These are phyloP conservation scores for Dryococelus australis DNA, from an alignment of 2,888 invertebrate genomes.

Conservation along the genomic window DNA sequence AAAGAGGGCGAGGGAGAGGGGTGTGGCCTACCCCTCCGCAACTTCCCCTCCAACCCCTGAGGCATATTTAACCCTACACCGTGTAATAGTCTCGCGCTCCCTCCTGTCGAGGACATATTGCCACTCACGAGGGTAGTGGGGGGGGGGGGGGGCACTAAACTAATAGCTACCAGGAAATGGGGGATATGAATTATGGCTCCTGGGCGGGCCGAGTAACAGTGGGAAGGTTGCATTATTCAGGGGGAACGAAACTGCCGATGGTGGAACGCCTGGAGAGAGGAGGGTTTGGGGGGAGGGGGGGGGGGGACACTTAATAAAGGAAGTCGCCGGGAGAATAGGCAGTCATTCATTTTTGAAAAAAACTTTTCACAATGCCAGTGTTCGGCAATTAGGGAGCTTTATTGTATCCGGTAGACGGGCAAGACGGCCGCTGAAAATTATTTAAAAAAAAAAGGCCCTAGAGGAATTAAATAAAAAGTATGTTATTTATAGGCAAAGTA, in stretches of 20 bases:
- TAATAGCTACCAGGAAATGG: slow-evolving; percentile 10
- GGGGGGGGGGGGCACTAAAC: not conserved
- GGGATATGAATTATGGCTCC: not conserved
- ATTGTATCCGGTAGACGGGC: not conserved
- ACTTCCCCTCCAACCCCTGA: not conserved
- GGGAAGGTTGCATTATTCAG: slow-evolving; percentile 5
- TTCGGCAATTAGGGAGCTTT: slow-evolving; percentile 8
- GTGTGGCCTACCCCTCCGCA: not conserved
- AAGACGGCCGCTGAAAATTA: not conserved
- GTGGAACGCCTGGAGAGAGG: not conserved
- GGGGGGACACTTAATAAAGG: not conserved
- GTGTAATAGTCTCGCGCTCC: not conserved
- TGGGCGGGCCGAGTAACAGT: not conserved
- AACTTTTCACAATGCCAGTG: not conserved
- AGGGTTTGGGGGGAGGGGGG: not conserved
- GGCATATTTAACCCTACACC: slow-evolving; percentile 16
- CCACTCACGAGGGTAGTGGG: not conserved
- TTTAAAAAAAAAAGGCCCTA: not conserved
- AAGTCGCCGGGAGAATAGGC: not conserved
- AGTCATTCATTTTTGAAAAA: not conserved
- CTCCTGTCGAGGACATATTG: slow-evolving; percentile 2
- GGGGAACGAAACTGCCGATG: not conserved
- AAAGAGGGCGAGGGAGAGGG: too few relatives aligned
- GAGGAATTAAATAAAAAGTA: too few relatives aligned
- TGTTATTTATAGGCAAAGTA: too few relatives aligned